These are phyloP conservation scores for Pediacus dermestoides DNA, from an alignment of 2,888 invertebrate genomes.

Conservation along the genomic window DNA sequence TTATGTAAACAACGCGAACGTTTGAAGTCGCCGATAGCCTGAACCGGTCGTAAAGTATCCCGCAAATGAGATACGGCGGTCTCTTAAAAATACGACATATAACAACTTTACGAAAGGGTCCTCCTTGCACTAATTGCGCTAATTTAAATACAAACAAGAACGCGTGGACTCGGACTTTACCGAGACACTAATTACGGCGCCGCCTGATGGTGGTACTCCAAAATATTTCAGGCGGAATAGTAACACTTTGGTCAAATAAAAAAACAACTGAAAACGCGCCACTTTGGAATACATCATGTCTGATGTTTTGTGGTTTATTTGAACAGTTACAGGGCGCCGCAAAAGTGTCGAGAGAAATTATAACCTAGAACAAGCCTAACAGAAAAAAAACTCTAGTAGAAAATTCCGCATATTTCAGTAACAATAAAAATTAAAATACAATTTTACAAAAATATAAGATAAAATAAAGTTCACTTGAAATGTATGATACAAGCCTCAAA, in stretches of 20 bases:
- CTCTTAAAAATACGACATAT: constrained; percentile 12
- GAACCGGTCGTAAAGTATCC: constrained; percentile 48
- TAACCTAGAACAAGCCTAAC: no score
- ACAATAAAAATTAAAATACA: no score
- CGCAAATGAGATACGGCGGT: constrained; percentile 39
- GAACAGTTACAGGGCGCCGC: no score
- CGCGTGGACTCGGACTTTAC: constrained; percentile 27
- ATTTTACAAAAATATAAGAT: no score
- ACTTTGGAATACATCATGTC: no score
- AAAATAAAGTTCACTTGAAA: no score
- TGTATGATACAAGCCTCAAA: no score
- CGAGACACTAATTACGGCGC: constrained; percentile 11
- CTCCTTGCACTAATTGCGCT: constrained; percentile 35
- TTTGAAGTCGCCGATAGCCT: constrained; percentile 58
- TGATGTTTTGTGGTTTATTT: no score
- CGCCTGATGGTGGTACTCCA: constrained; percentile 7
- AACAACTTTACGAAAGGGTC: constrained; percentile 3
- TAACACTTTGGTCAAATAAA: not conserved
- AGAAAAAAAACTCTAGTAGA: no score
- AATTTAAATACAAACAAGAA: constrained; percentile 38
- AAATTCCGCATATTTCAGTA: no score
- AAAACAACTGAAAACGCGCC: no score
- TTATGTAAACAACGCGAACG: constrained; percentile 65
- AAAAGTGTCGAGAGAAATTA: no score
- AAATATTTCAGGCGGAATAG: constrained; percentile 2